These are phyloP conservation scores for Mola mola DNA, from an alignment of 2,113 vertebrate genomes.

Conservation along the genomic window DNA sequence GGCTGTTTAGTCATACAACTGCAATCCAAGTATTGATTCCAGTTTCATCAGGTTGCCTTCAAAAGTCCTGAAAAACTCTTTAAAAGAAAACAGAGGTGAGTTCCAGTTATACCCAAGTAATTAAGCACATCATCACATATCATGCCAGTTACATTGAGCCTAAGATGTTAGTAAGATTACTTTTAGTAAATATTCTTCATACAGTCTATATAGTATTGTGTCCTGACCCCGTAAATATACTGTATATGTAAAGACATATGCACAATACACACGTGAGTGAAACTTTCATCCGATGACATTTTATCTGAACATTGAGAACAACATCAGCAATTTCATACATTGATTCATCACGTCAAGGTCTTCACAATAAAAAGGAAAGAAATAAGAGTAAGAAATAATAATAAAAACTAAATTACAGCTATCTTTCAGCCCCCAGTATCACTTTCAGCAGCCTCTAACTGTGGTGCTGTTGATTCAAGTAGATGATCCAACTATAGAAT, in stretches of 20 bases:
- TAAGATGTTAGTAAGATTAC: too few relatives aligned
- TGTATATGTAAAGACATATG: too few relatives aligned
- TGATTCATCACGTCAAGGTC: slow-evolving; percentile 55
- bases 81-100: too few relatives aligned
- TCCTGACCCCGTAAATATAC: too few relatives aligned
- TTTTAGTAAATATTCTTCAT: too few relatives aligned
- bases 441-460: background rate
- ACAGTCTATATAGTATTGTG: too few relatives aligned
- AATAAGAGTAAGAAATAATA: slow-evolving; percentile 16
- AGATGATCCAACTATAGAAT: background rate
- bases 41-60: slow-evolving; percentile 38
- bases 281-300: slow-evolving; percentile 3
- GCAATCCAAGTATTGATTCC: slow-evolving; percentile 23
- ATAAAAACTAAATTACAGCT: background rate
- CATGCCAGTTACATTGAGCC: too few relatives aligned
- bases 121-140: too few relatives aligned
- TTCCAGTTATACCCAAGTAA: too few relatives aligned
- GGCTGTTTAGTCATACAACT: slow-evolving; percentile 36
- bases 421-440: background rate
- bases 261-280: background rate
- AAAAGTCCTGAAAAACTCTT: too few relatives aligned
- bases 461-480: background rate
- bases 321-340: slow-evolving; percentile 25
- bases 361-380: slow-evolving; percentile 8
- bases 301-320: slow-evolving; percentile 3